These are phyloP conservation scores for Oxygymnocypris stewartii DNA, from an alignment of 2,113 vertebrate species.

Conservation along the genomic window DNA sequence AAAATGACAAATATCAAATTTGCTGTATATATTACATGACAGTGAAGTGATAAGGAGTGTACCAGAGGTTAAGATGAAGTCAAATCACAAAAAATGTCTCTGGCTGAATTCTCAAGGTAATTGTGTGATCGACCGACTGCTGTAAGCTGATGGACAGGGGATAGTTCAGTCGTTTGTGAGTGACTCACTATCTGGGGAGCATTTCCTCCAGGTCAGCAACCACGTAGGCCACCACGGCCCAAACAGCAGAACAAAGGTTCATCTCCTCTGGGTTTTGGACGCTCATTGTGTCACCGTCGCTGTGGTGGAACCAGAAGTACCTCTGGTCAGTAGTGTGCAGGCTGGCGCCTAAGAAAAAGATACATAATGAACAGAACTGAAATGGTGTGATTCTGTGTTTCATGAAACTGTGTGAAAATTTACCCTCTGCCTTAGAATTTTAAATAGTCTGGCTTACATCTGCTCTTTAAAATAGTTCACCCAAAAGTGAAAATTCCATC, in stretches of 20 bases:
- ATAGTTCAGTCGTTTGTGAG: background rate
- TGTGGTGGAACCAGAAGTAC: constrained; percentile 95
- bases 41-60: background rate
- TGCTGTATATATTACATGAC: background rate
- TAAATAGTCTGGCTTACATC: constrained; percentile 1
- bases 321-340: constrained; percentile 77
- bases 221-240: constrained; percentile 89
- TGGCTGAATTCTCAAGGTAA: constrained; percentile 2
- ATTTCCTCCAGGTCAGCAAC: constrained; percentile 92
- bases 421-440: background rate
- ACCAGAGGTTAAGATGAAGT: background rate
- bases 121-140: background rate
- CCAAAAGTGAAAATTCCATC: background rate
- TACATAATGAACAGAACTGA: background rate
- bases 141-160: background rate
- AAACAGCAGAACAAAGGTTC: constrained; percentile 89
- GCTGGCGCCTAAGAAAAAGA: constrained; percentile 81
- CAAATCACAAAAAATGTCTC: constrained; percentile 1
- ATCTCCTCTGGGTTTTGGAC: constrained; percentile 86
- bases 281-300: constrained; percentile 88
- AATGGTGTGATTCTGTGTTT: constrained; percentile 15
- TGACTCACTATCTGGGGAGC: constrained; percentile 80
- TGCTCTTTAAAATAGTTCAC: constrained; percentile 6
- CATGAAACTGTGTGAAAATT: constrained; percentile 14
- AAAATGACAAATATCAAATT: background rate